phyloP scores from a whole-genome alignment of 2,888 invertebrate species.

The Pandemis cinnamomeana region DNA sequence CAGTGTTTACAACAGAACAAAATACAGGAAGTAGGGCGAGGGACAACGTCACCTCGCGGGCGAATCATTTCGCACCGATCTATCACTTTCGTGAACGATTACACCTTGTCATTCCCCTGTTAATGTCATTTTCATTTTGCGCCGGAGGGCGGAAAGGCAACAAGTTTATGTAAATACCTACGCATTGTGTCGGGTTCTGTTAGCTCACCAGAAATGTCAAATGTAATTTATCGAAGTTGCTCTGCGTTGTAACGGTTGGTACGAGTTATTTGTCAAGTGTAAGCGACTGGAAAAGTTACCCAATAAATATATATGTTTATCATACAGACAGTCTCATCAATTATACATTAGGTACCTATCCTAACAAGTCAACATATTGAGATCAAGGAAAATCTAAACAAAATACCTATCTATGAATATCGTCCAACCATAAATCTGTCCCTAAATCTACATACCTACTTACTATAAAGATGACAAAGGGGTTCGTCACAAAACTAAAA shows the following conservation, averaged over 20 bases:
- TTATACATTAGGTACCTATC: not conserved
- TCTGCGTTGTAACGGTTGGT: not conserved
- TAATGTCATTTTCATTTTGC: constrained; percentile 48
- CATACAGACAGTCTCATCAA: not conserved
- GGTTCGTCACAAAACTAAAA: not conserved
- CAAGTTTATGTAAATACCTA: constrained; percentile 41
- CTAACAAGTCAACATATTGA: not conserved
- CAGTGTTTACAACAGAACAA: constrained; percentile 70
- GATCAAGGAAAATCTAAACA: not conserved
- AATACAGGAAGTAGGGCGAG: constrained; percentile 70
- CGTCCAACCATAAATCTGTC: not conserved
- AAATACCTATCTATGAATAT: not conserved
- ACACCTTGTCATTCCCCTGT: constrained; percentile 53
- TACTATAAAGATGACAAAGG: not conserved
- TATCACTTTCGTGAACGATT: constrained; percentile 52
- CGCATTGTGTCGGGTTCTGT: constrained; percentile 18
- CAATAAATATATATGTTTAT: not conserved
- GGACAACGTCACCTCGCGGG: constrained; percentile 48
- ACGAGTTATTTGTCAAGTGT: not conserved
- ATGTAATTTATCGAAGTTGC: constrained; percentile 13
- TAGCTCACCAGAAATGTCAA: constrained; percentile 21
- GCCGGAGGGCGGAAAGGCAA: constrained; percentile 33
- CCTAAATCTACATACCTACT: not conserved
- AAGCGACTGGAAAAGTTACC: not conserved
- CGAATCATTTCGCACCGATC: constrained; percentile 53